Conservation (phyloP, 2,797 vertebrate genomes). For the Malurus leucopterus region DNA sequence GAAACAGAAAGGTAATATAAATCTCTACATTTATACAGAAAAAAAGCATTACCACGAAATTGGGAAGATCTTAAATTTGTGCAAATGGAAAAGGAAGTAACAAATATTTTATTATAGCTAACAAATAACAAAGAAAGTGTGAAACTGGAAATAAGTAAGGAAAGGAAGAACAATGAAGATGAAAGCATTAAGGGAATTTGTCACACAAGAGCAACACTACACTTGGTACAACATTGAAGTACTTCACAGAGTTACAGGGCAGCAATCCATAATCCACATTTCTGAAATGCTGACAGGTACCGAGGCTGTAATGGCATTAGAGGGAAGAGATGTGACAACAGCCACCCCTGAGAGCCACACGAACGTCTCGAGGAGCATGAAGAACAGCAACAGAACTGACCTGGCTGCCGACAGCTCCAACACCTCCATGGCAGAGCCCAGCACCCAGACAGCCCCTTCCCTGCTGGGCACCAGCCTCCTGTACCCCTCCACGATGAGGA, state of each 20-base stretch:
- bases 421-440: rapidly evolving
- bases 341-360: rapidly evolving
- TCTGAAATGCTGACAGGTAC: background rate
- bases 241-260: background rate
- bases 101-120: rapidly evolving
- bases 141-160: background rate
- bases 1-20: background rate
- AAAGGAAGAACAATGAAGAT: background rate
- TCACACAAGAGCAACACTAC: background rate
- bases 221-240: background rate
- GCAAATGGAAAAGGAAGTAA: background rate
- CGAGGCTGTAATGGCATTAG: rapidly evolving
- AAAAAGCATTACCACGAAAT: background rate
- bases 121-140: rapidly evolving
- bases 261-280: background rate
- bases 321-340: rapidly evolving
- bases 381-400: rapidly evolving
- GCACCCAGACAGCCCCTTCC: rapidly evolving
- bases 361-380: rapidly evolving
- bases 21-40: background rate
- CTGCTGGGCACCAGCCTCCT: background rate
- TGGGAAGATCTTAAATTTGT: background rate
- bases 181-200: background rate
- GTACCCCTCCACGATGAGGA: rapidly evolving
- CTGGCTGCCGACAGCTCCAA: rapidly evolving